phyloP scores from a whole-genome alignment of 2,113 vertebrate genomes.

The Nothocercus julius region DNA sequence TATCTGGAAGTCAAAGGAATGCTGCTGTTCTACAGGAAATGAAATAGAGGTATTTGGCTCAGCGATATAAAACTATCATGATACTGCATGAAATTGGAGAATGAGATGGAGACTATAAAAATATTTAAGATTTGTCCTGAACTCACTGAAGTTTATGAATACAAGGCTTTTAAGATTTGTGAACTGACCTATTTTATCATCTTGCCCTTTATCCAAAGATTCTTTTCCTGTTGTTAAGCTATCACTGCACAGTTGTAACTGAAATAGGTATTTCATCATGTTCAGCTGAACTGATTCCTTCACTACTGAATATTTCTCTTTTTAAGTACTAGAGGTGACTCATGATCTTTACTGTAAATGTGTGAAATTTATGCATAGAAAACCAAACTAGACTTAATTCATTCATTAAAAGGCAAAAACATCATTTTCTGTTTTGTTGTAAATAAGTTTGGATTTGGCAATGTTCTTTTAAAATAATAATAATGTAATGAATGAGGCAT shows the following conservation, averaged over 20 bases:
- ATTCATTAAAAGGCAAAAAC: too few species aligned
- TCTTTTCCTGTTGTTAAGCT: not conserved
- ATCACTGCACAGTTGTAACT: not conserved
- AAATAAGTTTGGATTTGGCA: too few species aligned
- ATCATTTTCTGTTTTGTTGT: too few species aligned
- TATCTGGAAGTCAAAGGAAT: not conserved
- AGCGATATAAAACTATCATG: not conserved
- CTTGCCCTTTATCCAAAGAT: not conserved
- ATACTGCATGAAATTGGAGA: not conserved
- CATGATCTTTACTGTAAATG: not conserved
- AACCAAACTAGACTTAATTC: not conserved
- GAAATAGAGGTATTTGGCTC: not conserved
- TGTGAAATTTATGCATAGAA: not conserved
- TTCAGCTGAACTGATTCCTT: not conserved
- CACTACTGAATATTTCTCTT: not conserved
- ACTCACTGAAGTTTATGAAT: not conserved
- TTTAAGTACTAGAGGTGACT: not conserved
- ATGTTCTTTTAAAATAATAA: too few species aligned
- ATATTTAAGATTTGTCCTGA: not conserved
- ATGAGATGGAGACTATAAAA: not conserved
- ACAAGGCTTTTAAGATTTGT: not conserved
- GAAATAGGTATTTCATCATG: not conserved
- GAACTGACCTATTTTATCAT: not conserved
- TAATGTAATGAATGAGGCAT: constrained; percentile 23
- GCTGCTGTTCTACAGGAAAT: not conserved